These are phyloP conservation scores for Machimus atricapillus DNA, from an alignment of 2,888 invertebrate genomes.

Conservation along the genomic window DNA sequence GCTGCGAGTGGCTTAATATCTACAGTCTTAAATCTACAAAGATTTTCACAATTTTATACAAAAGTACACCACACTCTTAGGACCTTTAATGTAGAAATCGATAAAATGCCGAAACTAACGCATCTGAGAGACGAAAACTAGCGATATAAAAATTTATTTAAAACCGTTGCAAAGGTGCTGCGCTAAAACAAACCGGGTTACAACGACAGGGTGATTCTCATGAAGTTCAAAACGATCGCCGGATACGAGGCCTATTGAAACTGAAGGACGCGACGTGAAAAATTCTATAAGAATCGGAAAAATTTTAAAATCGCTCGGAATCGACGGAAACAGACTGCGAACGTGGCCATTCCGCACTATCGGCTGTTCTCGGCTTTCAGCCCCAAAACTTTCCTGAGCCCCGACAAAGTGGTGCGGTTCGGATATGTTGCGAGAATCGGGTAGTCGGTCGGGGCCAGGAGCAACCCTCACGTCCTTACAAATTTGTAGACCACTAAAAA, in stretches of 20 bases:
- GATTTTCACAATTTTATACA: background rate
- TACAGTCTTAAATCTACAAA: background rate
- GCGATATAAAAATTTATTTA: background rate
- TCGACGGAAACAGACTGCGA: background rate
- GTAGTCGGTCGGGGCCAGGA: constrained; percentile 69
- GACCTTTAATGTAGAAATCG: background rate
- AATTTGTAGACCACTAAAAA: constrained; percentile 78
- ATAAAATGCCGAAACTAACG: background rate
- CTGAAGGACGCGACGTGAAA: background rate
- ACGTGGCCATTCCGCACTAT: background rate
- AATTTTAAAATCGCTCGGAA: background rate
- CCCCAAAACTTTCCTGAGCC: constrained; percentile 61
- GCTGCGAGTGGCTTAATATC: background rate
- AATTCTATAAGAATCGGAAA: background rate
- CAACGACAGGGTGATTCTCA: background rate
- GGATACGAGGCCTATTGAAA: background rate
- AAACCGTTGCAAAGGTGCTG: background rate
- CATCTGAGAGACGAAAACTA: background rate
- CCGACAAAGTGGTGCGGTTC: constrained; percentile 58
- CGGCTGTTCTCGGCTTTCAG: background rate
- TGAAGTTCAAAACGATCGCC: background rate
- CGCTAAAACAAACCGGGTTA: background rate
- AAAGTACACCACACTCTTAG: background rate
- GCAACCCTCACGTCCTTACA: constrained; percentile 78
- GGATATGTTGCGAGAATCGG: constrained; percentile 43